Percentiles rank a stretch among this genome's conserved stretches.
phyloP scores from a whole-genome alignment of 2,797 vertebrate genomes.

The Distichodus sexfasciatus region DNA sequence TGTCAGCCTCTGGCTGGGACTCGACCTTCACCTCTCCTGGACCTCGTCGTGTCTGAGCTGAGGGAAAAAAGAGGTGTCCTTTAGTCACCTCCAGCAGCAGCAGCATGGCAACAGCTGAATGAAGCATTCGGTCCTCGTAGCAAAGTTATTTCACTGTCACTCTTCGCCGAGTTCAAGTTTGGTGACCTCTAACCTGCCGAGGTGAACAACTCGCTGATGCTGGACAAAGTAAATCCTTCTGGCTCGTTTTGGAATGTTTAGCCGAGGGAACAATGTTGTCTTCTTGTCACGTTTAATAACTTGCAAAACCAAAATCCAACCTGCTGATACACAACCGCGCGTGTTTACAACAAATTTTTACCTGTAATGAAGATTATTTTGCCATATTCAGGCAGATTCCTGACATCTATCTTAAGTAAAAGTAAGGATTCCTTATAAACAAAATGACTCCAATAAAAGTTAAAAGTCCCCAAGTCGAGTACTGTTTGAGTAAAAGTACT shows the following conservation, averaged over 20 bases:
- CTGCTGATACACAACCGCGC: too few relatives aligned
- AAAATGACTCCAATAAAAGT: too few relatives aligned
- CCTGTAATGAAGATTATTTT: too few relatives aligned
- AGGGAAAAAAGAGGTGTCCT: background rate
- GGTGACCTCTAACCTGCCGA: background rate
- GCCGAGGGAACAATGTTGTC: background rate
- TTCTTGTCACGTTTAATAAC: background rate
- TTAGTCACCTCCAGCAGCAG: background rate
- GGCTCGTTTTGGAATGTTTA: background rate
- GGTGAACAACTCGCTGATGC: background rate
- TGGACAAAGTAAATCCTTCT: background rate
- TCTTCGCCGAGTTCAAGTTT: background rate
- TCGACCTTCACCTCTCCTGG: constrained; percentile 68
- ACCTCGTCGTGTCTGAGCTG: constrained; percentile 41
- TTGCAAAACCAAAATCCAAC: too few relatives aligned
- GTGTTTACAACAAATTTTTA: too few relatives aligned
- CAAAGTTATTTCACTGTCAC: background rate
- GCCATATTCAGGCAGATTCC: too few relatives aligned
- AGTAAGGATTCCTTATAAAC: too few relatives aligned
- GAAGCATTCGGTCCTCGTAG: background rate
- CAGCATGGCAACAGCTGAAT: background rate
- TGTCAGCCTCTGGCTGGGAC: constrained; percentile 64
- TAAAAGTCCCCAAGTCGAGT: too few relatives aligned
- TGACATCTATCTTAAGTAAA: too few relatives aligned
- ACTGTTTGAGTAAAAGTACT: too few relatives aligned